phyloP scores from a whole-genome alignment of 2,888 invertebrate genomes.

The Eubasilissa splendida region DNA sequence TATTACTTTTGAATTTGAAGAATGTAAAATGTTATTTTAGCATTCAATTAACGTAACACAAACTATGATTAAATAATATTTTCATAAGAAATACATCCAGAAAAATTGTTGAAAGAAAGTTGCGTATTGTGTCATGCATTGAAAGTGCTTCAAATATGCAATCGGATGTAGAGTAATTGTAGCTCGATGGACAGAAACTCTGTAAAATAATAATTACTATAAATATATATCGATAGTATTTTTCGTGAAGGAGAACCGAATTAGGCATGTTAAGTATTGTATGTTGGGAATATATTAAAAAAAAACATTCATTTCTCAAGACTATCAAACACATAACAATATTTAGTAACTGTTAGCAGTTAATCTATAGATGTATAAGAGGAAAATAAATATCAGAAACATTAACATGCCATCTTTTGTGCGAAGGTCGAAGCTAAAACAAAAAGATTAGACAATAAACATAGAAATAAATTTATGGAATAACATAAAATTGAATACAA shows the following conservation, averaged over 20 bases:
- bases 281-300: too few species aligned
- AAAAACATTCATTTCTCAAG: too few species aligned
- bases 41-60: too few species aligned
- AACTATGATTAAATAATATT: too few species aligned
- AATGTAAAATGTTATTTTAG: too few species aligned
- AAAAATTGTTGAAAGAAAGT: background rate
- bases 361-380: too few species aligned
- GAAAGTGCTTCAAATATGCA: slow-evolving; percentile 10
- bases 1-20: too few species aligned
- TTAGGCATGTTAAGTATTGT: slow-evolving; percentile 2
- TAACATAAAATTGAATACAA: slow-evolving; percentile 6
- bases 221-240: background rate
- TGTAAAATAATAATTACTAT: slow-evolving; percentile 18
- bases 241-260: background rate
- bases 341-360: too few species aligned
- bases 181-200: background rate
- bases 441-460: slow-evolving; percentile 29
- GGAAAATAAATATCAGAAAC: too few species aligned
- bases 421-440: slow-evolving; percentile 36
- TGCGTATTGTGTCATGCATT: slow-evolving; percentile 2
- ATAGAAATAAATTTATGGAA: background rate
- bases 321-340: too few species aligned
- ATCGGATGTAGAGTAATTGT: background rate
- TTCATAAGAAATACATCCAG: too few species aligned
- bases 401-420: slow-evolving; percentile 37